phyloP scores from a whole-genome alignment of 2,888 invertebrate genomes.

The Trachelus stipa region DNA sequence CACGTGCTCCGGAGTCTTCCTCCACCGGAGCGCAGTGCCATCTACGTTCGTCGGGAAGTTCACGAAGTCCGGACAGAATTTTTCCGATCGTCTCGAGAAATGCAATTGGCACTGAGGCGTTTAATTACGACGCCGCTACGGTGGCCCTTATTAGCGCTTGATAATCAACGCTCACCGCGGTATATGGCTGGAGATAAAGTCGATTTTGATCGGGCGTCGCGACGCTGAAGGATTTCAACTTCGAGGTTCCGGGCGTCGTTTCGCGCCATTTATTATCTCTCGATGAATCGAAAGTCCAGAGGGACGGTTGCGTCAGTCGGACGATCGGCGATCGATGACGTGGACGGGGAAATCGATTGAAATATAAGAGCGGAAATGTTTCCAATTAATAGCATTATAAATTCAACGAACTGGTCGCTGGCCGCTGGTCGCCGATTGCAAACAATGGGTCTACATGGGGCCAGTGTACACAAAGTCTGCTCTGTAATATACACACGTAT shows the following conservation, averaged over 20 bases:
- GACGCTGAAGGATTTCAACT: not conserved
- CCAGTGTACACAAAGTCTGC: not conserved
- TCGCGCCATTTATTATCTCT: not conserved
- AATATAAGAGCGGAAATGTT: constrained; percentile 57
- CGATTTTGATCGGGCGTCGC: not conserved
- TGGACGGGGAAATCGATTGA: constrained; percentile 39
- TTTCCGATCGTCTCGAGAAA: not conserved
- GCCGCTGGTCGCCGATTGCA: constrained; percentile 41
- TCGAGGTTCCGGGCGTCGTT: not conserved
- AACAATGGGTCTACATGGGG: constrained; percentile 44
- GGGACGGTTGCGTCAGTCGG: constrained; percentile 14
- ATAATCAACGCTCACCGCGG: not conserved
- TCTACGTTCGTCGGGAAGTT: not conserved
- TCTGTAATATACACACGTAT: not conserved
- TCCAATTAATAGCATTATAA: constrained; percentile 60
- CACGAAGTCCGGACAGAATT: not conserved
- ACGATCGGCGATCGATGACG: constrained; percentile 3
- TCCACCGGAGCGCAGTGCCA: not conserved
- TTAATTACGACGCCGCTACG: not conserved
- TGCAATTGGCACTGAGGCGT: not conserved
- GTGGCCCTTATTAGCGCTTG: not conserved
- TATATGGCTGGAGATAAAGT: not conserved
- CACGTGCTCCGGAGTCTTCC: not conserved
- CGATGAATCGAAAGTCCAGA: constrained; percentile 7
- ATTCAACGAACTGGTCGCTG: constrained; percentile 36